These are phyloP conservation scores for Morone saxatilis DNA, from an alignment of 2,113 vertebrate species.

Conservation along the genomic window DNA sequence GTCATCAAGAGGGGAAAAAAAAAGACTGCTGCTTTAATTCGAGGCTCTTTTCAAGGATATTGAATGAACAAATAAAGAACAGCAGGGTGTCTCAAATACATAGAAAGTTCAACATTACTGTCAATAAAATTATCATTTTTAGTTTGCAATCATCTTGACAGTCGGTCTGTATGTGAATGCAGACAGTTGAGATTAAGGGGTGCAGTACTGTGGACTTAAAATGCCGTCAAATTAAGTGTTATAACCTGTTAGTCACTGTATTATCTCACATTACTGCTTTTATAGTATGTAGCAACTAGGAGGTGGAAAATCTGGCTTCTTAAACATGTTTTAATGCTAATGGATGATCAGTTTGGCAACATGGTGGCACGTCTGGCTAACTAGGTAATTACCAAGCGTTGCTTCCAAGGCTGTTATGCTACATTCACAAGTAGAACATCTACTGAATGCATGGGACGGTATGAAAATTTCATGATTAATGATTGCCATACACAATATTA, in stretches of 20 bases:
- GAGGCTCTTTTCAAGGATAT: conserved; percentile 15
- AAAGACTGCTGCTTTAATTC: conserved; percentile 15
- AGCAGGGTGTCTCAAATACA: conserved; percentile 21
- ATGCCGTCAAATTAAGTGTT: not conserved
- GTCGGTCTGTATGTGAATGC: conserved; percentile 17
- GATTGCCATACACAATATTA: no score
- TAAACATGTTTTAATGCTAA: no score
- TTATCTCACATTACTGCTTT: not conserved
- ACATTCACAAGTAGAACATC: no score
- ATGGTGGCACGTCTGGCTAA: not conserved
- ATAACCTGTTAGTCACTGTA: not conserved
- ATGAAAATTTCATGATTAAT: no score
- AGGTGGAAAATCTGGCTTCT: not conserved
- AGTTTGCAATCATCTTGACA: conserved; percentile 21
- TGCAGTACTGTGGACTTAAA: not conserved
- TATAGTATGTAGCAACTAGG: not conserved
- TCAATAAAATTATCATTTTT: conserved; percentile 26
- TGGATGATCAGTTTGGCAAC: not conserved
- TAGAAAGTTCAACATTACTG: conserved; percentile 19
- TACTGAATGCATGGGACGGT: no score
- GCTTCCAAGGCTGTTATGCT: no score
- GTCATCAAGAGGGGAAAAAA: not conserved
- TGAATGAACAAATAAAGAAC: conserved; percentile 41
- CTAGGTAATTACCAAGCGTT: no score
- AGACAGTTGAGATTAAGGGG: not conserved